Evolutionary conservation across 2,888 invertebrate species (phyloP), one percentile per base, ranked within the genome.

Genomic region (Ochropleura leucogaster): DNA sequence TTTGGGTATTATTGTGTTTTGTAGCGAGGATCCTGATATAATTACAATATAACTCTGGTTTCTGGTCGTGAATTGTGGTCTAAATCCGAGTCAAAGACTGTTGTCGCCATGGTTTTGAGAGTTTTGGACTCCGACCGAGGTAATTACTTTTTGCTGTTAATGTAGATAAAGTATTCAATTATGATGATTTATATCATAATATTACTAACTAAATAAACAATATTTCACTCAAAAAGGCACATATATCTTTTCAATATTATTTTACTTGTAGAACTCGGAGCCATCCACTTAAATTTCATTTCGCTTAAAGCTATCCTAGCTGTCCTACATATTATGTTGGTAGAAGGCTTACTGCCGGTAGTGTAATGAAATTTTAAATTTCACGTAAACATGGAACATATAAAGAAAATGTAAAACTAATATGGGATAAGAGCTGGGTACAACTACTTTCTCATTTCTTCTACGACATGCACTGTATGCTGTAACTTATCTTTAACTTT

Each of bases 331-430:
- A 68, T n/a, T 42, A 18, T 6, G 60, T 60, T 59, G 51, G 77
- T 55, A 42, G 18, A 16, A 72, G n/a, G 68, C 80, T 73, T 79
- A 63, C 80, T 62, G 65, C 68, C 47, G 47, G 47, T 18, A n/a
- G 59, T 73, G 55, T 83, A 72, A 80, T 80, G 78, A 82, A 79
- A 79, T 82, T 84, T 80, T 64, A 80, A 84, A 81, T 68, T 84
- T 60, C 51, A 53, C 67, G 67, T 74, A 68, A 80, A 68, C 59
- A 75, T 65, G 60, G 67, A 77, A 83, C 62, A 81, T 76, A 81
- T 63, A 68, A 82, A 74, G 68, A 42, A 18, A 75, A 81, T 72
- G 68, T 72, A 72, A 81, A 84, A 75, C 76, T 75, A 67, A 84
- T 68, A 81, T 80, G 65, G 47, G 68, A 74, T 74, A 84, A 84